Conservation (phyloP, 1,140 invertebrate species). For the Brachionus calyciflorus region DNA sequence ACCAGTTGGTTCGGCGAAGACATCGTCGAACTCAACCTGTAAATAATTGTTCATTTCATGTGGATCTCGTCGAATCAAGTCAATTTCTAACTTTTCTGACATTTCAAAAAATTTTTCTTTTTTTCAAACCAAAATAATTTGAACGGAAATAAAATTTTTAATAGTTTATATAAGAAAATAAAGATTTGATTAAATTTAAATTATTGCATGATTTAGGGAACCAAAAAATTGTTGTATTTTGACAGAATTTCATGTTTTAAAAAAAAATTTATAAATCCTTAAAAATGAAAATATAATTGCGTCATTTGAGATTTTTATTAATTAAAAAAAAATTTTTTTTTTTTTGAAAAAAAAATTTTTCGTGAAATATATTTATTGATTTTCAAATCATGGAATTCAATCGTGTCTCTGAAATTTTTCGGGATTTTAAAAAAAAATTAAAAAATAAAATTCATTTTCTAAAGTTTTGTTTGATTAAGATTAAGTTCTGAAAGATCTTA, state of each 20-base stretch:
- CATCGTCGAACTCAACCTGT: conserved; percentile 68
- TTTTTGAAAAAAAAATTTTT: neutral
- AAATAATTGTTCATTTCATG: conserved; percentile 48
- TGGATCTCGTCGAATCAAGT: conserved; percentile 20
- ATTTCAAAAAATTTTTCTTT: neutral
- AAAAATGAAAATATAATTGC: neutral
- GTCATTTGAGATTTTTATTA: conserved; percentile 12
- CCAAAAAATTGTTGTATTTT: too few relatives aligned
- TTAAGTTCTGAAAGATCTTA: conserved; percentile 34
- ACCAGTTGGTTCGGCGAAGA: conserved; percentile 74
- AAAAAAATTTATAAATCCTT: neutral
- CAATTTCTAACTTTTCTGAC: neutral
- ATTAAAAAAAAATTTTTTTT: conserved; percentile 7
- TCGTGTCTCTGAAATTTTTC: neutral
- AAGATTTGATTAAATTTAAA: too few relatives aligned
- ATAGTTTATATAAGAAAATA: conserved; percentile 6
- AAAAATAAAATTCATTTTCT: neutral
- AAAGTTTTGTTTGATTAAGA: neutral
- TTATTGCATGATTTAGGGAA: neutral
- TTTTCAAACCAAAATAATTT: neutral
- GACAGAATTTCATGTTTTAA: neutral
- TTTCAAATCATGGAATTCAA: conserved; percentile 24
- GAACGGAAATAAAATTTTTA: neutral
- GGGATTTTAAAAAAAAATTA: neutral
- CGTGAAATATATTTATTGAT: conserved; percentile 2